These are phyloP conservation scores for Oscheius sp. DNA, from an alignment of 2,888 invertebrate genomes.

Conservation along the genomic window DNA sequence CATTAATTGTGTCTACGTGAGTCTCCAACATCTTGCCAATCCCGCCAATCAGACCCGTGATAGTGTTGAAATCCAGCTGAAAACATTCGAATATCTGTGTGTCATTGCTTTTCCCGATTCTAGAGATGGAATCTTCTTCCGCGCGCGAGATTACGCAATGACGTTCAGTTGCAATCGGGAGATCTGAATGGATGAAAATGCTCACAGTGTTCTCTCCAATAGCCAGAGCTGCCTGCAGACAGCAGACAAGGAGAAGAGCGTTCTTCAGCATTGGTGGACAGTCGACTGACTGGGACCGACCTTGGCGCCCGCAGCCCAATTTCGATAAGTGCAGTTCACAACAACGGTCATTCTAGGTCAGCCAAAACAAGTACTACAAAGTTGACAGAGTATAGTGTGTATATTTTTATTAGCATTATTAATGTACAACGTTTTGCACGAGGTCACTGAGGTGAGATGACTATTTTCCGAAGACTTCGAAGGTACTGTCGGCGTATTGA, in stretches of 20 bases:
- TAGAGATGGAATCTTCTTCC: constrained; percentile 1
- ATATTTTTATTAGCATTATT: constrained; percentile 35
- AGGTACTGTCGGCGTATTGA: constrained; percentile 73
- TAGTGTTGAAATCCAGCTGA: constrained; percentile 72
- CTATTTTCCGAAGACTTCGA: constrained; percentile 71
- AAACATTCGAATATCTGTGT: constrained; percentile 25
- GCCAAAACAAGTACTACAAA: constrained; percentile 1
- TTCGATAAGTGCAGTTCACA: constrained; percentile 39
- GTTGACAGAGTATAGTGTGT: constrained; percentile 4
- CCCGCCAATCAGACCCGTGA: constrained; percentile 72
- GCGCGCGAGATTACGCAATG: constrained; percentile 15
- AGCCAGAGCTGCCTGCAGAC: constrained; percentile 41
- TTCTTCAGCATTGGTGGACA: constrained; percentile 40
- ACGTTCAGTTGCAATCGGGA: background rate
- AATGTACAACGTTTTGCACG: constrained; percentile 31
- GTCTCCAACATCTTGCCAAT: constrained; percentile 72
- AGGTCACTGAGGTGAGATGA: constrained; percentile 34
- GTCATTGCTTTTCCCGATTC: background rate
- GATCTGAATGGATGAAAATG: constrained; percentile 7
- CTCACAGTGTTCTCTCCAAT: constrained; percentile 72
- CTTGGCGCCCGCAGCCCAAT: constrained; percentile 37
- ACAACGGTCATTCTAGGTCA: constrained; percentile 37
- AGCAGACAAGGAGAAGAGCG: constrained; percentile 39
- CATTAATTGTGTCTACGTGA: constrained; percentile 70
- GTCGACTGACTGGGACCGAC: constrained; percentile 37